Conservation (phyloP, 2,888 invertebrate species). For the Allophyes oxyacanthae region DNA sequence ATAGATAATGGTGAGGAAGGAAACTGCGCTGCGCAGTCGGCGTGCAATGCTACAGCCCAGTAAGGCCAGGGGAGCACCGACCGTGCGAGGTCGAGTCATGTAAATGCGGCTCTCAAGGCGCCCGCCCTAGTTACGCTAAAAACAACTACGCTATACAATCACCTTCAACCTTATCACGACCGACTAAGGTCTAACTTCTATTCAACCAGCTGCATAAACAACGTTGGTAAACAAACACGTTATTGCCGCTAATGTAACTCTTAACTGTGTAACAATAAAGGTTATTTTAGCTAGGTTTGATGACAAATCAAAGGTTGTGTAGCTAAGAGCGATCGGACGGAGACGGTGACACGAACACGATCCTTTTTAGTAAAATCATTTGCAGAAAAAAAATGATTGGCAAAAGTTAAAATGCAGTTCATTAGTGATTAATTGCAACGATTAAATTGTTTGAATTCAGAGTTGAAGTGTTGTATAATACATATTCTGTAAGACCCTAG, state of each 20-base stretch:
- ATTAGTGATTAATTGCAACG: slow-evolving; percentile 56
- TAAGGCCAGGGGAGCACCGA: slow-evolving; percentile 80
- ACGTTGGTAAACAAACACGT: slow-evolving; percentile 52
- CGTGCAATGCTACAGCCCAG: slow-evolving; percentile 64
- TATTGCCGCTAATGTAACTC: slow-evolving; percentile 58
- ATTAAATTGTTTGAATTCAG: slow-evolving; percentile 24
- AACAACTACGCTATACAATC: slow-evolving; percentile 50
- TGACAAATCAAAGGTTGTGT: slow-evolving; percentile 57
- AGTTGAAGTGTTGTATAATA: slow-evolving; percentile 5
- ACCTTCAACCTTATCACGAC: slow-evolving; percentile 58
- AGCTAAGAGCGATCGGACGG: slow-evolving; percentile 69
- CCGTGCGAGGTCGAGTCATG: slow-evolving; percentile 84
- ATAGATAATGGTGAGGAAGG: slow-evolving; percentile 81
- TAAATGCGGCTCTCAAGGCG: slow-evolving; percentile 85
- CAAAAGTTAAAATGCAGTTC: slow-evolving; percentile 60
- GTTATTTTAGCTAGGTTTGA: slow-evolving; percentile 52
- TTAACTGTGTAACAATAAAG: slow-evolving; percentile 58
- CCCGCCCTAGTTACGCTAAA: slow-evolving; percentile 79
- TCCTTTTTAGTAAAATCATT: slow-evolving; percentile 83
- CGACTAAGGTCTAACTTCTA: slow-evolving; percentile 57
- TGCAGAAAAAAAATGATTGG: slow-evolving; percentile 74
- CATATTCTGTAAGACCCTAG: no score
- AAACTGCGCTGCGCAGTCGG: slow-evolving; percentile 73
- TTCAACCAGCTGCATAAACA: slow-evolving; percentile 41
- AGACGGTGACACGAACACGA: slow-evolving; percentile 81